phyloP scores from a whole-genome alignment of 2,113 vertebrate species.

The Pomatostomus ruficeps region DNA sequence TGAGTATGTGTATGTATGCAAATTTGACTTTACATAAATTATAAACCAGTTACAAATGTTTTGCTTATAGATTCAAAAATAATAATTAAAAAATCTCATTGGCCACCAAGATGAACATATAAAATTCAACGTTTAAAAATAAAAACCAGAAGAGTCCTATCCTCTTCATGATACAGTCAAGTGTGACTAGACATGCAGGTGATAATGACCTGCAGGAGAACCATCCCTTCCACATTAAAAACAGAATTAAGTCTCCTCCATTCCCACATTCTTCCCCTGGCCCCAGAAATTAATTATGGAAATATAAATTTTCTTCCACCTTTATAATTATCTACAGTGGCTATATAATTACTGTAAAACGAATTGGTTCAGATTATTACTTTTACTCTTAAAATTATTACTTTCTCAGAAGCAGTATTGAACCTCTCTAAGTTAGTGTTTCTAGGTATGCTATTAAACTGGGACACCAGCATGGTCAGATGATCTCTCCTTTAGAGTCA shows the following conservation, averaged over 20 bases:
- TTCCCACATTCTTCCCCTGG: fast-evolving
- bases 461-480: background rate
- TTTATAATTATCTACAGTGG: background rate
- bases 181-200: background rate
- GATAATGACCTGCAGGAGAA: background rate
- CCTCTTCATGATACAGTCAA: background rate
- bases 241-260: background rate
- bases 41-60: background rate
- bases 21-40: background rate
- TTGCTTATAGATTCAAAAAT: background rate
- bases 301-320: background rate
- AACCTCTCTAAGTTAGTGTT: background rate
- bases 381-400: too few relatives aligned
- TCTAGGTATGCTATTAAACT: background rate
- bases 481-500: background rate
- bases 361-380: too few relatives aligned
- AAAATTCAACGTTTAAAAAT: background rate
- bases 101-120: background rate
- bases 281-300: background rate
- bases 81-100: fast-evolving
- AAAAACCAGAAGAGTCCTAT: background rate
- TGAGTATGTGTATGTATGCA: background rate
- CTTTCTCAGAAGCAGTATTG: background rate
- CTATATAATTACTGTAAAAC: background rate
- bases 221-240: background rate